Evolutionary conservation across 2,888 invertebrate genomes (phyloP), one percentile per base, ranked within the genome.

Genomic region (Thalpophila matura): DNA sequence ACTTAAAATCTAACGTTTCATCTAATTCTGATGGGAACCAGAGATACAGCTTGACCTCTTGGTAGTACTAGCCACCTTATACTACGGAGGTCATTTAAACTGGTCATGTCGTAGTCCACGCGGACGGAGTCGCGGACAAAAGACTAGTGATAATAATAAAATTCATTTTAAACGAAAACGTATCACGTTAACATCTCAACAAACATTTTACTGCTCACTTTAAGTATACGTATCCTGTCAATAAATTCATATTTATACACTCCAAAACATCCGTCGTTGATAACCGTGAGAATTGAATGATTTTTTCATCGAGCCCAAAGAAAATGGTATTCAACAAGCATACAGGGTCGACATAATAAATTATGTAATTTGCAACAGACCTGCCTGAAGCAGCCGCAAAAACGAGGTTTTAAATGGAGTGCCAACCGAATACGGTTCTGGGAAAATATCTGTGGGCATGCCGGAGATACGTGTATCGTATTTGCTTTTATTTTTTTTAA

Each of bases 301-400:
- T 80, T 79, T 85, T 81, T 79, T 73, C 69, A 74, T 64, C 51
- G 69, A 10, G 16, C 64, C 64, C 68, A 67, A 81, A 77, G 79
- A 81, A 87, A 86, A 84, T 82, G 80, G 81, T 86, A 81, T 83
- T 85, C 85, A 84, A 79, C 80, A n/a, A n/a, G 80, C 80, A 79
- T 85, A 83, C 81, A 84, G 79, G 80, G 83, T 82, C 83, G 82
- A 83, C 84, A 84, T 89, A 90, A 91, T 89, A 91, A 90, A 90
- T 91, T 86, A 88, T 84, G 85, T 88, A 88, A 91, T 90, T 90
- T 89, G 86, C 85, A 85, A 85, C 81, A 81, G 78, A 82, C 82
- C 72, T 79, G 77, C 46, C 56, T 54, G 55, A 37, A 60, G 74
- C 61, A 53, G 38, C 64, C 67, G 57, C 78, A 77, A 71, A 79